These are phyloP conservation scores for Venturia canescens DNA, from an alignment of 1,140 invertebrate species.

Conservation along the genomic window DNA sequence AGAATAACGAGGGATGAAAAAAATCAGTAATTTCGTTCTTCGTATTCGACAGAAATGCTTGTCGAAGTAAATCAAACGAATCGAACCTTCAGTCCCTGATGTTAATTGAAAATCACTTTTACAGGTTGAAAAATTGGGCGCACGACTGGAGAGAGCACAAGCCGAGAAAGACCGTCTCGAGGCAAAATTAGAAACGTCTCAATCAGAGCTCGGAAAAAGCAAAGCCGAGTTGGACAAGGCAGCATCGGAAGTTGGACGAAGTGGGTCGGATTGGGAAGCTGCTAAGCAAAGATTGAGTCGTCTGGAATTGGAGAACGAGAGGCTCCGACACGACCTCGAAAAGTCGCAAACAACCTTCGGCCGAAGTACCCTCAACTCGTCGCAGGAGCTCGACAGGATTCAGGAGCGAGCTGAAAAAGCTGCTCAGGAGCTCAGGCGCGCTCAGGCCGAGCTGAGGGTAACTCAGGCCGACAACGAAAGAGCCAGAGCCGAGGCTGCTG, in stretches of 20 bases:
- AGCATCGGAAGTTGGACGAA: conserved; percentile 91
- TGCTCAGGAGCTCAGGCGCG: conserved; percentile 88
- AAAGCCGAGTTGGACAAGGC: conserved; percentile 95
- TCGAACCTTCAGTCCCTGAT: too few relatives aligned
- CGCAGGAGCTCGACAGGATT: conserved; percentile 88
- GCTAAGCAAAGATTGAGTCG: conserved; percentile 91
- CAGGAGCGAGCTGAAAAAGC: conserved; percentile 93
- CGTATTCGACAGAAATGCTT: too few relatives aligned
- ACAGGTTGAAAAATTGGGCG: conserved; percentile 90
- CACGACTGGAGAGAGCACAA: conserved; percentile 89
- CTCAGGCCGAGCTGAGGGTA: conserved; percentile 90
- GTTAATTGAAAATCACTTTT: too few relatives aligned
- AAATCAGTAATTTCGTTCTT: too few relatives aligned
- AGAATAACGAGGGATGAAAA: too few relatives aligned
- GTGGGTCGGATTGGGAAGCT: conserved; percentile 92
- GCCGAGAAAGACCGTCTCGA: conserved; percentile 94
- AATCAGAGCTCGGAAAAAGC: conserved; percentile 94
- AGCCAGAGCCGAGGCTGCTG: conserved; percentile 87
- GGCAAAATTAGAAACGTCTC: conserved; percentile 93
- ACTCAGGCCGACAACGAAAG: conserved; percentile 92
- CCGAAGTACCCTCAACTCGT: conserved; percentile 84
- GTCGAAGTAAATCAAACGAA: too few relatives aligned
- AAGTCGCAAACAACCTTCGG: conserved; percentile 89
- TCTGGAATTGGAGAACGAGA: conserved; percentile 93
- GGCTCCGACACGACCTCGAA: conserved; percentile 90